These are phyloP conservation scores for Heliangelus exortis DNA, from an alignment of 2,797 vertebrate genomes.

Conservation along the genomic window DNA sequence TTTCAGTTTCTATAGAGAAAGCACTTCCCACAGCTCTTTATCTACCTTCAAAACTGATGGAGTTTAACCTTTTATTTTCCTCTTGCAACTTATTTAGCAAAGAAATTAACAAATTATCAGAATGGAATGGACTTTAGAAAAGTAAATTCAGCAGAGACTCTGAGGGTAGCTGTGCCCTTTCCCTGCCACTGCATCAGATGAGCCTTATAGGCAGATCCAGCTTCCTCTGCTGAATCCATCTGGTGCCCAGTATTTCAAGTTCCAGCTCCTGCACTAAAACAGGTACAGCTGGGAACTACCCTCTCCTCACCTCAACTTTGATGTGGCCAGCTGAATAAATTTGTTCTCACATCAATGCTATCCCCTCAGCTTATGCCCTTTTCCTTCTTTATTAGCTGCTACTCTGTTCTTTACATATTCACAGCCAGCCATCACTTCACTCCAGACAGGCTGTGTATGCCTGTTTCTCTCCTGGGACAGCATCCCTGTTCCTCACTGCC, in stretches of 20 bases:
- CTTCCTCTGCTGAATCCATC: not conserved
- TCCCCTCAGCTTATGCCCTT: not conserved
- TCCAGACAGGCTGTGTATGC: not conserved
- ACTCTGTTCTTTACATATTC: not conserved
- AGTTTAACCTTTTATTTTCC: not conserved
- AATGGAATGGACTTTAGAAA: not conserved
- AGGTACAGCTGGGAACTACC: not conserved
- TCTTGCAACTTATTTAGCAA: not conserved
- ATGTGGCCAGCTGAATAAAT: not conserved
- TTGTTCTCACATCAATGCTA: not conserved
- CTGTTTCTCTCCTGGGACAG: not conserved
- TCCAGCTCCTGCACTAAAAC: not conserved
- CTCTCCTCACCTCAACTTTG: not conserved
- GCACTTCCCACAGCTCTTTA: not conserved
- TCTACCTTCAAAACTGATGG: not conserved
- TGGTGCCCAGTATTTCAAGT: not conserved
- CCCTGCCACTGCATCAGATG: not conserved
- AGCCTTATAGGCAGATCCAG: not conserved
- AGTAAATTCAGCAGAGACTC: not conserved
- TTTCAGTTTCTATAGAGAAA: not conserved
- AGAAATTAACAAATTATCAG: not conserved
- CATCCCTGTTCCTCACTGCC: not conserved
- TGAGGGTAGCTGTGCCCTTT: not conserved
- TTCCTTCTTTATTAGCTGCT: not conserved
- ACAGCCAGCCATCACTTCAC: not conserved